Percentiles rank a stretch among this genome's conserved stretches.
Evolutionary conservation across 1,140 invertebrate species (phyloP).

Genomic region (Eciton burchellii): DNA sequence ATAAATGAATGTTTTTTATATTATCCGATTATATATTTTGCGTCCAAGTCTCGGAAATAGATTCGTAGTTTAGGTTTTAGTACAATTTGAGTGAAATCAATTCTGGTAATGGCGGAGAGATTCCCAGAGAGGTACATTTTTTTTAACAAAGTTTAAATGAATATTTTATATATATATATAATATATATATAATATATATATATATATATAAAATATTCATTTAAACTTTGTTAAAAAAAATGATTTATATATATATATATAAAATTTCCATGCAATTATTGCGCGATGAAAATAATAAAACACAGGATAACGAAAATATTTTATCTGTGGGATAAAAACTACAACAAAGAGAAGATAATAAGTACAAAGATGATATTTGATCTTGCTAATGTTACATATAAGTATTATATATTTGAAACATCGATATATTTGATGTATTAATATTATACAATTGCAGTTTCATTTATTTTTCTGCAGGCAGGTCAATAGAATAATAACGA

Average conservation of each 20-base stretch:
- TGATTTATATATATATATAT: no score
- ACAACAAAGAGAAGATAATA: slow-evolving; percentile 87
- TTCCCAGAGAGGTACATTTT: no score
- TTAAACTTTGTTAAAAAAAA: no score
- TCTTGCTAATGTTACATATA: slow-evolving; percentile 89
- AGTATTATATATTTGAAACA: slow-evolving; percentile 77
- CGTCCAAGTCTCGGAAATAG: no score
- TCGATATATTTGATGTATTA: background rate
- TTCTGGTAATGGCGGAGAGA: background rate
- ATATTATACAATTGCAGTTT: background rate
- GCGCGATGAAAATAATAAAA: slow-evolving; percentile 98
- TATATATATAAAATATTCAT: no score
- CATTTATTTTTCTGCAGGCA: slow-evolving; percentile 86
- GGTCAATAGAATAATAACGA: slow-evolving; percentile 88
- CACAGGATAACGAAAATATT: slow-evolving; percentile 93
- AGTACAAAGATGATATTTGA: slow-evolving; percentile 94
- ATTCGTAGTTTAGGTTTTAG: no score
- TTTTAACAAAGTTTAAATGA: background rate
- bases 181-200: no score
- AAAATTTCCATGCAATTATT: slow-evolving; percentile 89
- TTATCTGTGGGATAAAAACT: slow-evolving; percentile 93
- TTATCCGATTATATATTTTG: no score
- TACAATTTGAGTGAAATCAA: background rate
- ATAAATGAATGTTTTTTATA: no score
- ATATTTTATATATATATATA: background rate